Conservation (phyloP, 2,888 invertebrate genomes). For the Gisinianus flammeolus region DNA sequence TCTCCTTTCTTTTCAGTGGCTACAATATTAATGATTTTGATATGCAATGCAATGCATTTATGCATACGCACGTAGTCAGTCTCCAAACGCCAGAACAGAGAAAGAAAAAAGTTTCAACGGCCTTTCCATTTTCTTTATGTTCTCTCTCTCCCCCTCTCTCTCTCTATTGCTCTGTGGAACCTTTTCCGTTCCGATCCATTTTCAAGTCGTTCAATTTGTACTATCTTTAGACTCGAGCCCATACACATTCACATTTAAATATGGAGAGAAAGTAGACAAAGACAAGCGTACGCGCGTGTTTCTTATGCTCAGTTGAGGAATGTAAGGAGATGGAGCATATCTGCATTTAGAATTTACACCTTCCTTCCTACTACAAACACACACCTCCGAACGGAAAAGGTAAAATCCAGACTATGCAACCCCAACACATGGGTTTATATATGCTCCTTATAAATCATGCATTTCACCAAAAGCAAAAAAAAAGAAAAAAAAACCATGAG, state of each 20-base stretch:
- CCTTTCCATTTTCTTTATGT: neutral
- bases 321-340: too few species aligned
- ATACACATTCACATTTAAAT: neutral
- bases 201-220: conserved; percentile 8
- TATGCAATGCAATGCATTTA: neutral
- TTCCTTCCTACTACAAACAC: too few species aligned
- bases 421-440: too few species aligned
- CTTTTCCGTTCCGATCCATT: conserved; percentile 6
- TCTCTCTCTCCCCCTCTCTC: neutral
- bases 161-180: neutral
- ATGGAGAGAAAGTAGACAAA: neutral
- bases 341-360: too few species aligned
- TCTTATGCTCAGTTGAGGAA: too few species aligned
- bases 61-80: neutral
- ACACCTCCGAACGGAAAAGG: too few species aligned
- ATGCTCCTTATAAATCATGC: conserved; percentile 9
- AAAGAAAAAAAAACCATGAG: neutral
- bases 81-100: too few species aligned
- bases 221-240: neutral
- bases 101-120: neutral
- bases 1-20: neutral
- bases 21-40: conserved; percentile 6
- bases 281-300: neutral
- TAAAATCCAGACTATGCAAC: too few species aligned
- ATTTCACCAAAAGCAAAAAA: neutral